Base-by-base conservation (phyloP, 2,888 invertebrate species). In the Theretra japonica region DNA sequence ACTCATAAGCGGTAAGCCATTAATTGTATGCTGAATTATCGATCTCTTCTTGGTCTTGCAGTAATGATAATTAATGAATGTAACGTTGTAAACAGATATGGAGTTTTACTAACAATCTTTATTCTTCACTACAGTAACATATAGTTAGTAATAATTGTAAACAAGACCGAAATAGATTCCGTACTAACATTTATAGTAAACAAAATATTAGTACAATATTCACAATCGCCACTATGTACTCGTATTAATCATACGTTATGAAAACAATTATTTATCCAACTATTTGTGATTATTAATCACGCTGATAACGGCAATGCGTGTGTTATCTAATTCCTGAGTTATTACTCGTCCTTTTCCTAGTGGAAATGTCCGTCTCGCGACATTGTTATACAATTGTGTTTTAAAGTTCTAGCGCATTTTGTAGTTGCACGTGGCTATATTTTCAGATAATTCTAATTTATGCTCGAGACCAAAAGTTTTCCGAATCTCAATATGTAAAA, bases 231-330 rank as follows among this genome's bases (percentile, higher is more conserved):
- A 17, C 17, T 65, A 23, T 65, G 41, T 41, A 65, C 65, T 41
- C 41, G 23, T 23, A 41, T 59, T 59, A 28, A 59, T 65, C 41
- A 41, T 21, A 4, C 15, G 8, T 21, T 23, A 48, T 48, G 41
- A 48, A 65, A 65, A 65, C 48, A 65, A 48, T 65, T 65, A n/a
- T 48, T 41, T 21, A 41, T 65, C 17, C 8, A 15, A 23, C 23
- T 65, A 65, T 65, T 65, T 65, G 23, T 25, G 48, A 65, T 41
- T 65, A 21, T 48, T 74, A 74, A 79, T 74, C 74, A 68, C 71
- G 68, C 70, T 75, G 75, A 79, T 78, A 74, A 75, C 70, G 72
- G 70, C 72, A 70, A 68, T 73, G 68, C 74, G 79, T 77, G 80
- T 77, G 77, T 69, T 74, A 68, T 59, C 53, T 74, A 75, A 79